A percentile compares a stretch with the other conserved stretches of the same genome.
phyloP scores from a whole-genome alignment of 1,140 invertebrate species.

The Apis laboriosa region DNA sequence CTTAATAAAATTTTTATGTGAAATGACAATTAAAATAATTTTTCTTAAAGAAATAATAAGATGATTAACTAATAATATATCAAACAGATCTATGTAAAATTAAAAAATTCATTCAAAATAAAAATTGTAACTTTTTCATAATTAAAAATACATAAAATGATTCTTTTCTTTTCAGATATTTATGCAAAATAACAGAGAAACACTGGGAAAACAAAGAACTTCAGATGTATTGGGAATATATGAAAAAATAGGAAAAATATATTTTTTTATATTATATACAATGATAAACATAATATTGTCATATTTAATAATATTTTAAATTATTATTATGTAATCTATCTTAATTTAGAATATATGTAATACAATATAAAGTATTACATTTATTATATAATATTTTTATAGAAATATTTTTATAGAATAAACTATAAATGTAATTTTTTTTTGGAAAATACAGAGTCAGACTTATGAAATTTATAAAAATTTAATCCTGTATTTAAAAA shows the following conservation, averaged over 20 bases:
- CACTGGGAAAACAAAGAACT: conserved; percentile 82
- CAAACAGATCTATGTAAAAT: not conserved
- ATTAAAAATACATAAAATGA: not conserved
- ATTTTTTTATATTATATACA: conserved; percentile 10
- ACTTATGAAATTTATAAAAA: not conserved
- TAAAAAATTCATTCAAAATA: not conserved
- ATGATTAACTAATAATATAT: not conserved
- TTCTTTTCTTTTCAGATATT: conserved; percentile 71
- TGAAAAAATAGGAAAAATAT: conserved; percentile 58
- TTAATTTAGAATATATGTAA: not conserved
- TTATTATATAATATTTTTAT: conserved; percentile 17
- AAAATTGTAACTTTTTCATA: not conserved
- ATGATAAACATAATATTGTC: not conserved
- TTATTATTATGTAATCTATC: too few species aligned
- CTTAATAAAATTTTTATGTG: conserved; percentile 7
- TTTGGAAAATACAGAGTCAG: not conserved
- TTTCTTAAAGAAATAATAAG: not conserved
- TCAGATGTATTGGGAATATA: conserved; percentile 57
- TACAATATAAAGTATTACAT: not conserved
- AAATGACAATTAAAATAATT: conserved; percentile 7
- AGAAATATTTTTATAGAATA: conserved; percentile 5
- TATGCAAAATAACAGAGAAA: conserved; percentile 71
- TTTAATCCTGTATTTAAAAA: not conserved
- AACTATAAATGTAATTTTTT: not conserved
- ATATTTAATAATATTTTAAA: not conserved